Base-by-base conservation (phyloP, 64 coral and sea anemone genomes). In the Orbicella faveolata region DNA sequence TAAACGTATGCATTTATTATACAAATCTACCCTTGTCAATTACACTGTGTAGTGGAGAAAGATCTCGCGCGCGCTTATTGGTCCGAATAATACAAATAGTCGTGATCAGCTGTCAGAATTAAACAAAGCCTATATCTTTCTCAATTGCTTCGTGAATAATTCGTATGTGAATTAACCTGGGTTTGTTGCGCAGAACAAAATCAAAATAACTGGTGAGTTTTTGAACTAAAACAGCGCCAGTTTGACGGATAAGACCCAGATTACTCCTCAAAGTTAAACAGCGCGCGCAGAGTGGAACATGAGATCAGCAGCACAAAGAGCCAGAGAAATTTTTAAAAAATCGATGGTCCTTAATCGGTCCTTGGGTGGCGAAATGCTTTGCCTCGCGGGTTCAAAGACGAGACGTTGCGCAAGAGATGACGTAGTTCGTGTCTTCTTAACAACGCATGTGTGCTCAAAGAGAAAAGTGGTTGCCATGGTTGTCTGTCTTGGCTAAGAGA, bases 71-170 rank as follows among this genome's bases (percentile, higher is more conserved):
- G 20, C 33, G 23, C 23, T 30, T 53, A 85, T 85, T 85, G 82
- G 82, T 70, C 10, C 1, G 65, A 30, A 30, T 52, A 52, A 10
- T 25, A 2, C 18, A 66, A 85, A 26, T 37, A 85, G 5, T 52
- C 0, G 21, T 85, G 17, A 17, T 51, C 82, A 70, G 39, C 82
- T 85, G 82, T 85, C 64, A 85, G 12, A 30, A 3, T 9, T 16
- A 73, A 30, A 48, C 34, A 85, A 85, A 52, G 34, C 17, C 14
- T 51, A 23, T 85, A 9, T 12, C 19, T 33, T 26, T 10, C 21
- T 14, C 64, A 21, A 23, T 23, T 44, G 75, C 19, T 20, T 15
- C 51, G 36, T 85, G 39, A 85, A 85, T 85, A 72, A 85, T 85
- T 85, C 37, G 52, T 72, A 21, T 15, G 17, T 10, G n/a, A 85